Percentiles rank a stretch among this genome's conserved stretches.
These are phyloP conservation scores for Centropristis striata DNA, from an alignment of 2,113 vertebrate genomes.

Conservation along the genomic window DNA sequence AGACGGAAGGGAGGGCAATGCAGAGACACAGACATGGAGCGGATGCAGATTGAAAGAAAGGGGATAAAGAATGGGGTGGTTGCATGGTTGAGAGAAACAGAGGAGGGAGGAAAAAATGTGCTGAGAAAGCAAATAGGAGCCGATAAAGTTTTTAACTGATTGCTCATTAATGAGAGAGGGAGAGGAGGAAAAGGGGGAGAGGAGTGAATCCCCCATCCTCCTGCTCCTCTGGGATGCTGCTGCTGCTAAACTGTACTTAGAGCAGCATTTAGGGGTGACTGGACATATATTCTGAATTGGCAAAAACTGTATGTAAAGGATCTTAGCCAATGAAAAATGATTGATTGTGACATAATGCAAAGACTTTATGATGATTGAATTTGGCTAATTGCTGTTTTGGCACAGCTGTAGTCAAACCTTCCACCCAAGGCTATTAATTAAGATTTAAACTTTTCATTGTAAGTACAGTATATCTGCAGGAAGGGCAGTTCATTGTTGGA, in stretches of 20 bases:
- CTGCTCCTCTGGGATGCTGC: constrained; percentile 21
- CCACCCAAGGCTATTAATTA: constrained; percentile 10
- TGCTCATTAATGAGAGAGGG: constrained; percentile 73
- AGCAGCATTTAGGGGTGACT: constrained; percentile 61
- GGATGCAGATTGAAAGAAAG: constrained; percentile 39
- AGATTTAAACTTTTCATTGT: constrained; percentile 24
- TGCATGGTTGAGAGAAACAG: constrained; percentile 35
- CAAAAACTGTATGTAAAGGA: constrained; percentile 29
- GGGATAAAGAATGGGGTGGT: constrained; percentile 5
- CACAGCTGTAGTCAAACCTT: constrained; percentile 11
- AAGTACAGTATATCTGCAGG: constrained; percentile 7
- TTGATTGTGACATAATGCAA: constrained; percentile 54
- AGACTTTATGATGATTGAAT: constrained; percentile 59
- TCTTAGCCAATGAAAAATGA: constrained; percentile 54
- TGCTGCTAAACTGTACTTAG: constrained; percentile 52
- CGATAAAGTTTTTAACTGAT: constrained; percentile 78
- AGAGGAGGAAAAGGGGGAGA: constrained; percentile 9
- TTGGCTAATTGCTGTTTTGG: constrained; percentile 67
- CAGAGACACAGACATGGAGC: constrained; percentile 16
- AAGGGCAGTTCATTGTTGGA: neutral
- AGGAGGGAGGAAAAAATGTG: constrained; percentile 52
- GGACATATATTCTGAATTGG: constrained; percentile 50
- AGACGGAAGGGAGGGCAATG: constrained; percentile 14
- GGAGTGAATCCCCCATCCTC: neutral
- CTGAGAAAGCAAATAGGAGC: constrained; percentile 63